phyloP scores from a whole-genome alignment of 2,888 invertebrate genomes.

The Agrypnus murinus region DNA sequence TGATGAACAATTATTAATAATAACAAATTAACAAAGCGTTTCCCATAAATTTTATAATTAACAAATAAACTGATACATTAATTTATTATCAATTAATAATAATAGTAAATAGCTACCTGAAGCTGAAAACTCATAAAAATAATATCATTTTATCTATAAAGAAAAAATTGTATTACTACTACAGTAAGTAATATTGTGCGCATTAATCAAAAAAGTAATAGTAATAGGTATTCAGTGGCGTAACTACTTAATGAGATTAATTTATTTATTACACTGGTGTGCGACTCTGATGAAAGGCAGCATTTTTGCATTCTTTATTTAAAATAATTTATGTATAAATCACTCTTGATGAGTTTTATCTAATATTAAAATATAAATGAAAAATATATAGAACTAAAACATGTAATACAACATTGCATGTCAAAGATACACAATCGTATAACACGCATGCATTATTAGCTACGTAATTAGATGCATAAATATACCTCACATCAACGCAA shows the following conservation, averaged over 20 bases:
- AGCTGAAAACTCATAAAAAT: conserved; percentile 10
- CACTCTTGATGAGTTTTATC: no score
- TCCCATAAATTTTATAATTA: neutral
- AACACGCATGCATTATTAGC: conserved; percentile 64
- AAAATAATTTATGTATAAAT: no score
- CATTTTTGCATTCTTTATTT: no score
- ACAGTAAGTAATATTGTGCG: conserved; percentile 15
- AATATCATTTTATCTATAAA: conserved; percentile 29
- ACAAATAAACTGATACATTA: neutral
- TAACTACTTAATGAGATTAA: no score
- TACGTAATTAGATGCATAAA: conserved; percentile 65
- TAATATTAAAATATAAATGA: no score
- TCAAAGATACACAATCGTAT: conserved; percentile 60
- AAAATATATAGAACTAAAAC: conserved; percentile 48
- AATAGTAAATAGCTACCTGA: conserved; percentile 29
- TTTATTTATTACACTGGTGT: no score
- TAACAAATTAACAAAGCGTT: conserved; percentile 29
- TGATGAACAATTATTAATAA: neutral
- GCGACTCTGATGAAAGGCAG: no score
- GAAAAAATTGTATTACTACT: no score
- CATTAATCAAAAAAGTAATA: neutral
- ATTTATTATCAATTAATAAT: neutral
- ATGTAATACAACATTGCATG: conserved; percentile 65
- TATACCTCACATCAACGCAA: conserved; percentile 64
- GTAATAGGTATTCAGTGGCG: no score